Percentiles rank a stretch among this genome's conserved stretches.
Evolutionary conservation across 2,113 vertebrate genomes (phyloP).

Genomic region (Oenanthe oenanthe): DNA sequence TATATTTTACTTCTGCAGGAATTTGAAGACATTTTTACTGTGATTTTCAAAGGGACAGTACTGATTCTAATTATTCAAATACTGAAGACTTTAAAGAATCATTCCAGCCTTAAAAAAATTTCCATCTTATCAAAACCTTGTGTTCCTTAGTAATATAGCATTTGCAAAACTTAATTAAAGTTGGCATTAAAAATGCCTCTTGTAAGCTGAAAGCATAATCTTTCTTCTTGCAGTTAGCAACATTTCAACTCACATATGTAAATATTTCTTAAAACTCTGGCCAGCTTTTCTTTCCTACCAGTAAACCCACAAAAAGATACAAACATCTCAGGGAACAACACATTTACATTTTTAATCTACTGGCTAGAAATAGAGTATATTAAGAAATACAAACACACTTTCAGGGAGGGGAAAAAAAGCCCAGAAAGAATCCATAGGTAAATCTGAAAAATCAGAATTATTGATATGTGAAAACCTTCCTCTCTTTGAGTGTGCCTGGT

Average conservation of each 20-base stretch:
- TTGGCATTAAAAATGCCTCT: neutral
- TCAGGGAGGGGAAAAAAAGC: neutral
- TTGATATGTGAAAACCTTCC: fast-evolving
- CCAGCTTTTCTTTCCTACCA: neutral
- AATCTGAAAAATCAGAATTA: neutral
- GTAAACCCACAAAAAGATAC: neutral
- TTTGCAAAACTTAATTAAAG: neutral
- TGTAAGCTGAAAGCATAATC: neutral
- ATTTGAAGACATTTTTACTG: neutral
- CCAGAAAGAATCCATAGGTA: neutral
- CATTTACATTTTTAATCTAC: neutral
- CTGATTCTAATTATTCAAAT: neutral
- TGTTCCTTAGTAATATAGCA: neutral
- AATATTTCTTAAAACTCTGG: neutral
- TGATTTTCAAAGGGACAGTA: neutral
- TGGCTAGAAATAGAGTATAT: neutral
- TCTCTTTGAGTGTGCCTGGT: neutral
- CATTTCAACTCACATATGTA: neutral
- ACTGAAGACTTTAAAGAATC: neutral
- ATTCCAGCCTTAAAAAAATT: neutral
- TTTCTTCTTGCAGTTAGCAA: neutral
- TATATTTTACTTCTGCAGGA: neutral
- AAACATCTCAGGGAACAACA: neutral
- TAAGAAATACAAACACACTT: neutral
- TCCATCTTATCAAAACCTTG: neutral